Percentiles rank a stretch among this genome's conserved stretches.
Conservation (phyloP, 2,797 vertebrate genomes). For the Sphenopsis melanotis region DNA sequence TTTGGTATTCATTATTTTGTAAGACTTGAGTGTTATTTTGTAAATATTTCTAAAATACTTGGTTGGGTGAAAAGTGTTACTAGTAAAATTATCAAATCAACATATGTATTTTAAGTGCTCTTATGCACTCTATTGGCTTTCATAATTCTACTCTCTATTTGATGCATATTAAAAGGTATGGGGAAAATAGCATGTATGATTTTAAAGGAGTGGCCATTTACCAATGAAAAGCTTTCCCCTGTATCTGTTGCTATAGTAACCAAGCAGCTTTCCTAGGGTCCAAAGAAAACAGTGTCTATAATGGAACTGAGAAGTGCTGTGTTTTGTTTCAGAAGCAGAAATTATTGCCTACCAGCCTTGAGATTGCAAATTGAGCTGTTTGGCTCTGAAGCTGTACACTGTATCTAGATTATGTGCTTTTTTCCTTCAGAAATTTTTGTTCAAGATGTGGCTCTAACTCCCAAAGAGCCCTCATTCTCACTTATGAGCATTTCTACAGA, state of each 20-base stretch:
- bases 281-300: not conserved
- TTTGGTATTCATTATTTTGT: not conserved
- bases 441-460: not conserved
- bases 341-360: not conserved
- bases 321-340: conserved; percentile 26
- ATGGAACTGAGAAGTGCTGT: conserved; percentile 6
- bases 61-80: not conserved
- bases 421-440: not conserved
- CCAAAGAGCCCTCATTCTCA: not conserved
- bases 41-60: not conserved
- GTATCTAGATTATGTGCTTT: not conserved
- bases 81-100: not conserved
- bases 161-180: conserved; percentile 8
- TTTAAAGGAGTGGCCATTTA: conserved; percentile 59
- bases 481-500: not conserved
- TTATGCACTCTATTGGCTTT: not conserved
- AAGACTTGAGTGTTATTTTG: not conserved
- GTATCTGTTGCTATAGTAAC: conserved; percentile 69
- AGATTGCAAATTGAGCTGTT: not conserved
- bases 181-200: conserved; percentile 26
- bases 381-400: not conserved
- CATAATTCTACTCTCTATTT: conserved; percentile 25
- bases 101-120: not conserved
- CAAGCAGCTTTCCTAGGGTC: conserved; percentile 50
- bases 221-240: conserved; percentile 59